phyloP scores from a whole-genome alignment of 2,888 invertebrate species.

The Watsonalla binaria region DNA sequence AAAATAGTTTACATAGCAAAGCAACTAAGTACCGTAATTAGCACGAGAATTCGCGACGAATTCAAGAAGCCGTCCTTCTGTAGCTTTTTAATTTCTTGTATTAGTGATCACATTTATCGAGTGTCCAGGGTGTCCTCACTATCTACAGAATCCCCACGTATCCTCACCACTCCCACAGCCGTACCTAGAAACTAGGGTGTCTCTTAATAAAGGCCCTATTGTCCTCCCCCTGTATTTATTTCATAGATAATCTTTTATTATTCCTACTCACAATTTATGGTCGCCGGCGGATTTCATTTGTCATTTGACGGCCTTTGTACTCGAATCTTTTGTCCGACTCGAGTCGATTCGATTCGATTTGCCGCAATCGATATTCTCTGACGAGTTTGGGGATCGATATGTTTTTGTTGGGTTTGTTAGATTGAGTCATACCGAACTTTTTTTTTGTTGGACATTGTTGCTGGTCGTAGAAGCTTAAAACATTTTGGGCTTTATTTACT shows the following conservation, averaged over 20 bases:
- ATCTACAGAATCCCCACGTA: conserved; percentile 11
- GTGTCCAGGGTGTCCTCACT: no score
- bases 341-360: conserved; percentile 3
- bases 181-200: conserved; percentile 33
- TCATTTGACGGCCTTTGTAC: conserved; percentile 45
- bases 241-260: conserved; percentile 75
- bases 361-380: conserved; percentile 2
- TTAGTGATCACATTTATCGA: no score
- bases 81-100: no score
- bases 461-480: neutral
- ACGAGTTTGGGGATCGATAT: neutral
- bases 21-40: no score
- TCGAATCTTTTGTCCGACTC: conserved; percentile 20
- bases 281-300: conserved; percentile 66
- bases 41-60: no score
- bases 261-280: conserved; percentile 68
- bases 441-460: neutral
- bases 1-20: no score
- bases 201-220: conserved; percentile 67
- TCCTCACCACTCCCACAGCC: conserved; percentile 27
- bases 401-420: neutral
- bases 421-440: conserved; percentile 1
- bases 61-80: no score
- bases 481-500: neutral
- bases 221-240: conserved; percentile 70